Percentiles rank a stretch among this genome's conserved stretches.
Conservation (phyloP, 2,797 vertebrate species). For the Artibeus jamaicensis region DNA sequence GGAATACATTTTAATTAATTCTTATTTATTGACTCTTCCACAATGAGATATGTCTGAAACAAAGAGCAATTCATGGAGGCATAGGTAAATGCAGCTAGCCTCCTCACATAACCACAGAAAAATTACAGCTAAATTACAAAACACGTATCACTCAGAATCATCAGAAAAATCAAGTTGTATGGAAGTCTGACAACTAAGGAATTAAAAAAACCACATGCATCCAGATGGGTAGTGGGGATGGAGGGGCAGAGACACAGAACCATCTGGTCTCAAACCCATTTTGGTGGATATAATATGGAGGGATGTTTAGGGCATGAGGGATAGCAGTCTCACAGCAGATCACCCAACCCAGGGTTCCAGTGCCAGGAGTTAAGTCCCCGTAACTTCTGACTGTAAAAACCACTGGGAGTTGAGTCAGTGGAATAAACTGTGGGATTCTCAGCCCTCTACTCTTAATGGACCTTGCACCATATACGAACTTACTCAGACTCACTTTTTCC, state of each 20-base stretch:
- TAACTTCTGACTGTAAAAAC: background rate
- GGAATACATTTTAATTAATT: background rate
- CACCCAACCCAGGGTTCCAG: background rate
- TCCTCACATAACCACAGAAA: background rate
- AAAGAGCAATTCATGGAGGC: background rate
- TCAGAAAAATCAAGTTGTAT: background rate
- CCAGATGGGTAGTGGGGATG: background rate
- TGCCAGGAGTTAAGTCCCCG: background rate
- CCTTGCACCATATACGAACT: background rate
- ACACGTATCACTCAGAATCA: background rate
- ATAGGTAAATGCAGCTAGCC: background rate
- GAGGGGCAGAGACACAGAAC: background rate
- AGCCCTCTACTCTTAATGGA: background rate
- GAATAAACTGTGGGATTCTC: background rate
- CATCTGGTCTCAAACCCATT: background rate
- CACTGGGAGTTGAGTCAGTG: background rate
- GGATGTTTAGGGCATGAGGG: background rate
- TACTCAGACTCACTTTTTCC: background rate
- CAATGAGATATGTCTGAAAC: background rate
- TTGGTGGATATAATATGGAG: background rate
- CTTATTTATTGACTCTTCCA: background rate
- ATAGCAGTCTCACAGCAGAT: background rate
- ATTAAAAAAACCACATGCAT: background rate
- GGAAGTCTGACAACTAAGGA: background rate
- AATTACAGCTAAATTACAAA: background rate